Evolutionary conservation across 2,113 vertebrate genomes (phyloP), one percentile per base, ranked within the genome.

Genomic region (Gobiocypris rarus): DNA sequence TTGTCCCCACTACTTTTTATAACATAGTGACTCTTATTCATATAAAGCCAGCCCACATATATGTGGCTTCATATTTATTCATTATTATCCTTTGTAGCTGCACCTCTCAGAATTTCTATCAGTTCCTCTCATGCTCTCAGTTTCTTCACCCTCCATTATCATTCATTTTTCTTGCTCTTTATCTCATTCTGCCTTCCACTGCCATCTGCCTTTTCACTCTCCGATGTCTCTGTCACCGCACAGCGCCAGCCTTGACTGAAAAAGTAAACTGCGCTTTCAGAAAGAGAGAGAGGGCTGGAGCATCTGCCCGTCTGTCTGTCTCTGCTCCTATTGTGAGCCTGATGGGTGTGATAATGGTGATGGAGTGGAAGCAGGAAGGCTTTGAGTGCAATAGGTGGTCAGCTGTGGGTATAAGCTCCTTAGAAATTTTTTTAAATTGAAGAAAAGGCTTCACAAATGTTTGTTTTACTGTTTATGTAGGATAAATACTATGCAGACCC

Each of bases 151-250:
- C 26, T 71, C 65, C 31, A 54, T 63, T 45, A 28, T 31, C 59
- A 8, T 85, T 56, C 31, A 31, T 84, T 75, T 9, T 52, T 69
- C 15, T 79, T 67, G 28, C 75, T 73, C 75, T 84, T 52, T 71
- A 50, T 73, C 19, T 71, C 52, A 48, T 69, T 84, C 26, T 70
- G 19, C 45, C 65, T 45, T 63, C 26, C 45, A 28, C 26, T 54
- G 43, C 63, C 50, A 71, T 34, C 45, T 82, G 81, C 52, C 50
- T 41, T 74, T 75, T 58, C 74, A 34, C 41, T 80, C 76, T 34
- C 14, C 52, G 13, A 9, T 28, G 34, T 56, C 22, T 74, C 50
- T 83, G 41, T 74, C 28, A 80, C 9, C 9, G 28, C 41, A 65
- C 24, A 45, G 22, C 10, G 11, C 17, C 10, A 80, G 77, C 59